phyloP scores from a whole-genome alignment of 2,797 vertebrate species.

The Aldrovandia affinis region DNA sequence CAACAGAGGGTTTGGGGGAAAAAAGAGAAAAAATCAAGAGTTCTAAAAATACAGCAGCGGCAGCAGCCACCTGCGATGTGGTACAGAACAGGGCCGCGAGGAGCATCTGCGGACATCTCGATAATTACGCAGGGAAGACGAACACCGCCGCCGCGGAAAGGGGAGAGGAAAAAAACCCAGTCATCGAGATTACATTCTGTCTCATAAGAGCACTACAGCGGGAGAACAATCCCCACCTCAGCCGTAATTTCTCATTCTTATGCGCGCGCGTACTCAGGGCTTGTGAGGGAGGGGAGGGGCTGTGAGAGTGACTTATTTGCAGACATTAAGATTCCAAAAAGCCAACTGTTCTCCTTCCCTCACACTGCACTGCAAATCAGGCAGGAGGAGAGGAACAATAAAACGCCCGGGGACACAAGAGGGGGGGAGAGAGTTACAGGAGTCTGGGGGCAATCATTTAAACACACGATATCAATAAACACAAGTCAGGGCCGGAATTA shows the following conservation, averaged over 20 bases:
- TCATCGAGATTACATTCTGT: constrained; percentile 36
- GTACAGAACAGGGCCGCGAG: not conserved
- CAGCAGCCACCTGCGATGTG: constrained; percentile 21
- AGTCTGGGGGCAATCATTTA: not conserved
- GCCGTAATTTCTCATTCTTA: constrained; percentile 61
- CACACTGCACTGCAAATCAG: not conserved
- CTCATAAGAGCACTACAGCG: constrained; percentile 48
- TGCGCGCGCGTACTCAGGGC: constrained; percentile 47
- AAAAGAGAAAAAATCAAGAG: constrained; percentile 37
- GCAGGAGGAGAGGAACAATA: constrained; percentile 26
- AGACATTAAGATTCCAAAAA: constrained; percentile 55
- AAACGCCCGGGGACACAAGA: not conserved
- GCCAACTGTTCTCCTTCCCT: constrained; percentile 41
- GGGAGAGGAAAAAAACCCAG: constrained; percentile 27
- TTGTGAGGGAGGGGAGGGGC: constrained; percentile 44
- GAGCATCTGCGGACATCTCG: constrained; percentile 18
- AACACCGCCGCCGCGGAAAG: constrained; percentile 14
- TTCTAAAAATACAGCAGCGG: not conserved
- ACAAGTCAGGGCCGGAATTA: no score
- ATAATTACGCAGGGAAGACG: not conserved
- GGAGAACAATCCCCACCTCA: constrained; percentile 49
- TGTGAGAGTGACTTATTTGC: constrained; percentile 42
- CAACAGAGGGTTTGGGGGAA: no score
- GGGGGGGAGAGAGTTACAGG: not conserved
- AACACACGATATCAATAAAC: not conserved